Evolutionary conservation across 2,113 vertebrate genomes (phyloP), one percentile per base, ranked within the genome.

Genomic region (Antigone vipio): DNA sequence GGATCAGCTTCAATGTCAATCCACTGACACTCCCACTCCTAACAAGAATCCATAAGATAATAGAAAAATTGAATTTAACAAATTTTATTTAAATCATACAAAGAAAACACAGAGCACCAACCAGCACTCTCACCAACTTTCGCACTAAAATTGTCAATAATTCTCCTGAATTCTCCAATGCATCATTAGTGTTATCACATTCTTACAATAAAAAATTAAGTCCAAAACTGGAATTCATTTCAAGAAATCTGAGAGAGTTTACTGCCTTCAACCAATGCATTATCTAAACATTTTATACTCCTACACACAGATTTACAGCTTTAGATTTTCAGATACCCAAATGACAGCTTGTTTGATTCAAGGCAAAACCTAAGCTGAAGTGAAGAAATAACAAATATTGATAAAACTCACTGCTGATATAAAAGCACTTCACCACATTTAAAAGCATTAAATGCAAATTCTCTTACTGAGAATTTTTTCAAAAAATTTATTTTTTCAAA

Each of bases 11-110:
- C 81, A 99, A 94, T 2, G 99, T 99, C 95, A 99, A 83, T 45
- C 99, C 99, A 68, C 99, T 99, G 83, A 99, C 99, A 73, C 99
- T 99, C 14, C 99, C 99, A 2, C 99, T 99, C 98, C 99, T 99
- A 44, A 55, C 5, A 94, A 84, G 96, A 67, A 20, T 26, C 49
- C 77, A 68, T 18, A 93, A 80, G 34, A 49, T 40, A 73, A 53
- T 0, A 71, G 64, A 69, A 59, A 49, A 95, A 20, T 3, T 45
- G 3, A 47, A 29, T 74, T 71, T 45, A 88, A 30, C 8, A 55
- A 29, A 38, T 42, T 10, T 49, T 74, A 83, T 34, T 58, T 22
- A 77, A 68, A 74, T 74, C 0, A 2, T 18, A 77, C 8, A 47
- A 50, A 56, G 16, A 30, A 86, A 94, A 58, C 11, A 71, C 6